Evolutionary conservation across 2,113 vertebrate species (phyloP).

Genomic region (Melanerpes aurifrons): DNA sequence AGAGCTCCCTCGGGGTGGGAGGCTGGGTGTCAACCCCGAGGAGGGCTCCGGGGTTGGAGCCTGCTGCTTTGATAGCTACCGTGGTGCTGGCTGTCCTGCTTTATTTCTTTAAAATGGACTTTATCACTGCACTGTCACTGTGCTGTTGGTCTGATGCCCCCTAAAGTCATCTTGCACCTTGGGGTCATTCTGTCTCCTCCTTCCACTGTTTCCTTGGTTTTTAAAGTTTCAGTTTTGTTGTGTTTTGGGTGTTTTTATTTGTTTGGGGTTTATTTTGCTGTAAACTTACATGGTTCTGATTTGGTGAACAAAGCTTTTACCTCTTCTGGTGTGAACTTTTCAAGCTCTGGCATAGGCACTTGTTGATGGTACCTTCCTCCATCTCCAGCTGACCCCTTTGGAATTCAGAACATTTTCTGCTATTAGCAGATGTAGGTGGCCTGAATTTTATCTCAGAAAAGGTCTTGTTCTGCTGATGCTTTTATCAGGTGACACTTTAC

Average conservation of each 20-base stretch:
- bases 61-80: accelerated
- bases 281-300: background rate
- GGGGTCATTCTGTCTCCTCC: too few species aligned
- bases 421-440: accelerated
- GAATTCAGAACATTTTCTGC: accelerated
- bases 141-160: accelerated
- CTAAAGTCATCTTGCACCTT: accelerated
- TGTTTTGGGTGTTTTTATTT: background rate
- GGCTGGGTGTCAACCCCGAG: background rate
- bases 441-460: background rate
- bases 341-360: accelerated
- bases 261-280: accelerated
- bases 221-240: background rate
- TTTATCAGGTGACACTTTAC: background rate
- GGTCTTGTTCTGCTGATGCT: accelerated
- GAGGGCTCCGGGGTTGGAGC: background rate
- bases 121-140: accelerated
- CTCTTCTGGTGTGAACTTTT: background rate
- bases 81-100: background rate
- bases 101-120: accelerated
- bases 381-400: background rate
- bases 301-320: background rate
- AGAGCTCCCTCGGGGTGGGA: background rate
- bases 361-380: background rate
- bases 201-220: accelerated